Evolutionary conservation across 2,888 invertebrate genomes (phyloP).

Genomic region (Falcaria lacertinaria): DNA sequence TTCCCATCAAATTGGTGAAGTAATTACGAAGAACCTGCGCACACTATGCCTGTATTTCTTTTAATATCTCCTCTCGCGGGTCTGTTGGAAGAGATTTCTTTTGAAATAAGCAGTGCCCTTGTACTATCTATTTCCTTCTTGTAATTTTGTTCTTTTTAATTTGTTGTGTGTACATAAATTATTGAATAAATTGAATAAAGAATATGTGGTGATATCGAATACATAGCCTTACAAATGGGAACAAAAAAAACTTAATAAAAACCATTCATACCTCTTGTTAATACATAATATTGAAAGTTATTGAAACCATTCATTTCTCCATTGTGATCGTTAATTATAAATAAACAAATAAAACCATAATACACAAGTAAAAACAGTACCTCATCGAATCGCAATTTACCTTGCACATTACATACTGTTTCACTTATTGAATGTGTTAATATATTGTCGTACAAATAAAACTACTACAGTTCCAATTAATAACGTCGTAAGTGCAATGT

Average conservation of each 20-base stretch:
- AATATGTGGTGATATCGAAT: background rate
- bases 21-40: too few species aligned
- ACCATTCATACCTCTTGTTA: background rate
- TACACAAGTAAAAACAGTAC: background rate
- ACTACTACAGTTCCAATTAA: background rate
- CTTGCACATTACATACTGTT: background rate
- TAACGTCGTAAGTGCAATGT: background rate
- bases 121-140: too few species aligned
- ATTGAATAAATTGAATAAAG: slow-evolving; percentile 1
- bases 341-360: background rate
- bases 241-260: slow-evolving; percentile 8
- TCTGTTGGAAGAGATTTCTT: too few species aligned
- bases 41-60: too few species aligned
- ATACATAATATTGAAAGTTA: slow-evolving; percentile 1
- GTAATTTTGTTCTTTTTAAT: too few species aligned
- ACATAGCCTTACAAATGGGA: background rate
- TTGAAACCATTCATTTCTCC: background rate
- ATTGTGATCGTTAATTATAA: background rate
- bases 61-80: too few species aligned
- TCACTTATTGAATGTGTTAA: background rate
- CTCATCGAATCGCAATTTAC: background rate
- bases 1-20: too few species aligned
- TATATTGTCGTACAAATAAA: background rate
- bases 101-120: too few species aligned
- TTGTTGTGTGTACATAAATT: too few species aligned